Conservation (phyloP, 2,888 invertebrate species). For the Pandemis cinnamomeana region DNA sequence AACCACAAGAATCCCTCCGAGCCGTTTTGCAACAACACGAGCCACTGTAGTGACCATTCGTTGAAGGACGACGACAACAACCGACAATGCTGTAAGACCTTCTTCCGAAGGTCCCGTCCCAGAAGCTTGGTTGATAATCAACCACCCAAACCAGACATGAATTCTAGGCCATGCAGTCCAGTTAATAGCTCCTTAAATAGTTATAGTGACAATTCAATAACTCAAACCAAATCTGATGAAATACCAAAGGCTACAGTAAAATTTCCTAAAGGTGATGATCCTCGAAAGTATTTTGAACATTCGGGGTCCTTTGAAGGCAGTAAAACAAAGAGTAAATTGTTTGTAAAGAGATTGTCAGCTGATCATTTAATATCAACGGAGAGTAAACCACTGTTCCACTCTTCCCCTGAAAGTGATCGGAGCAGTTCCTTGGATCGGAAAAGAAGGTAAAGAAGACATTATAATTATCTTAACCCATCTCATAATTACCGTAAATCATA, state of each 20-base stretch:
- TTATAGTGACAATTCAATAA: constrained; percentile 68
- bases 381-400: constrained; percentile 68
- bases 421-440: constrained; percentile 80
- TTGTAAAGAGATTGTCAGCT: constrained; percentile 79
- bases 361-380: constrained; percentile 80
- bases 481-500: not conserved
- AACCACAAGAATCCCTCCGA: constrained; percentile 60
- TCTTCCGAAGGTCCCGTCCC: constrained; percentile 77
- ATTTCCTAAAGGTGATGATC: constrained; percentile 73
- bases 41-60: constrained; percentile 53
- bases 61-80: constrained; percentile 70
- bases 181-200: constrained; percentile 69
- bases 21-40: constrained; percentile 57
- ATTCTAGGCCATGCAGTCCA: constrained; percentile 71
- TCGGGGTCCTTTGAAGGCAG: constrained; percentile 79
- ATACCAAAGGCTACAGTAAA: constrained; percentile 74
- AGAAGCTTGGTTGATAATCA: constrained; percentile 73
- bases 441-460: constrained; percentile 62
- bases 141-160: constrained; percentile 62
- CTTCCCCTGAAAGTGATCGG: constrained; percentile 80
- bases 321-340: constrained; percentile 75
- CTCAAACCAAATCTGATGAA: constrained; percentile 74
- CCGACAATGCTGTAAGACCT: constrained; percentile 75
- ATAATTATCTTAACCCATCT: no score
- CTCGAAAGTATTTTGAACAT: constrained; percentile 75